These are phyloP conservation scores for Zygaena filipendulae DNA, from an alignment of 2,888 invertebrate genomes.

Conservation along the genomic window DNA sequence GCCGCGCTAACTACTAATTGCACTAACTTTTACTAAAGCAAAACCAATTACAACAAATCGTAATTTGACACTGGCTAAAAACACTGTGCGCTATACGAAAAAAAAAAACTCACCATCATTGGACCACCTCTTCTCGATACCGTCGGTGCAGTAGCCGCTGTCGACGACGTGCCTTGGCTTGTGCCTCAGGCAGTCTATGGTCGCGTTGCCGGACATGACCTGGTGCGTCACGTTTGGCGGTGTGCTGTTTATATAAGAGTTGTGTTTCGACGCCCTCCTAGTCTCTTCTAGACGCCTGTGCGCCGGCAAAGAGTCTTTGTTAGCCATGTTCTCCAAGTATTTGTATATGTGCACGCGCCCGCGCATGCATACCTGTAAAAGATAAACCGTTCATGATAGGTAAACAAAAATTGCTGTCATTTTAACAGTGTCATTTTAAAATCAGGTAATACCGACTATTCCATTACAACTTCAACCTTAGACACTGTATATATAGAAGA, in stretches of 20 bases:
- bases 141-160: constrained; percentile 91
- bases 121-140: constrained; percentile 85
- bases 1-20: no score
- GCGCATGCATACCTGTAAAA: constrained; percentile 83
- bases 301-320: constrained; percentile 68
- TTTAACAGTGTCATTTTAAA: no score
- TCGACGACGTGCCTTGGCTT: constrained; percentile 80
- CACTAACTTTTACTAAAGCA: no score
- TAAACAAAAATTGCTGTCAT: background rate
- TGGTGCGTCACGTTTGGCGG: constrained; percentile 39
- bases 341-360: constrained; percentile 96
- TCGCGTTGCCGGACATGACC: constrained; percentile 54
- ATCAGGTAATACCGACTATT: no score
- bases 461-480: no score
- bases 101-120: constrained; percentile 71
- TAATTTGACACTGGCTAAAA: no score
- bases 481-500: no score
- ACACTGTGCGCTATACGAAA: no score
- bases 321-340: constrained; percentile 89
- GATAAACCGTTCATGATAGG: background rate
- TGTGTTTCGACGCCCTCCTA: constrained; percentile 52
- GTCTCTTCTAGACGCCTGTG: constrained; percentile 62
- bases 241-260: constrained; percentile 41
- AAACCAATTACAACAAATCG: no score
- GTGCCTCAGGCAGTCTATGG: constrained; percentile 57